Conservation (phyloP, 2,888 invertebrate species). For the Eupelmus urozonus region DNA sequence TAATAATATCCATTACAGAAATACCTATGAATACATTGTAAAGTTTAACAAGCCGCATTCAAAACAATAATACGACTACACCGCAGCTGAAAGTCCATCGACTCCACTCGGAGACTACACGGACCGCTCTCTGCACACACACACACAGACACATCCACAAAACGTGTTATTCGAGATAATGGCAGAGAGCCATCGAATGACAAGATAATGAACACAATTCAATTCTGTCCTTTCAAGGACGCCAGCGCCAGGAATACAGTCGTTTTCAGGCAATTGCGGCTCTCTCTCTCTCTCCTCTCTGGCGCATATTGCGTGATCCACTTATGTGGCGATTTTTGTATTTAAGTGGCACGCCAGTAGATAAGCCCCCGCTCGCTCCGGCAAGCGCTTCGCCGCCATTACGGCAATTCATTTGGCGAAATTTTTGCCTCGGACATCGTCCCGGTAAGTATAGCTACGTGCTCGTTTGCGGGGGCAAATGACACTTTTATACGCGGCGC, state of each 20-base stretch:
- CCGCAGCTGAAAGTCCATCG: slow-evolving; percentile 12
- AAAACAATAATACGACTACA: slow-evolving; percentile 2
- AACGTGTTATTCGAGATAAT: slow-evolving; percentile 64
- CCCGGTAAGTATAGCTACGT: no score
- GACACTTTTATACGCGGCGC: slow-evolving; percentile 34
- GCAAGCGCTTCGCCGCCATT: no score
- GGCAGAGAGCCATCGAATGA: slow-evolving; percentile 52
- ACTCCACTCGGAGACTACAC: neutral
- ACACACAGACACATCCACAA: neutral
- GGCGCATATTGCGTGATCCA: slow-evolving; percentile 53
- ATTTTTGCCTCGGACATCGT: no score
- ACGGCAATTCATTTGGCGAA: no score
- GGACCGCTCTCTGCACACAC: no score
- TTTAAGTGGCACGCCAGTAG: neutral
- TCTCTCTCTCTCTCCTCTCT: neutral
- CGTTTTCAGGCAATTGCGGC: slow-evolving; percentile 33
- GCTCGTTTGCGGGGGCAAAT: no score
- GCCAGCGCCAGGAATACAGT: slow-evolving; percentile 33
- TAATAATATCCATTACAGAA: no score
- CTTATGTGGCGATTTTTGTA: slow-evolving; percentile 38
- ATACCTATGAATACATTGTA: neutral
- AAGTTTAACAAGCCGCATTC: neutral
- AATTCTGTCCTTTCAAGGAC: slow-evolving; percentile 57
- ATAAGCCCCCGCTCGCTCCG: no score
- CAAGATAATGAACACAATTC: slow-evolving; percentile 60